phyloP scores from a whole-genome alignment of 2,797 vertebrate species.

The Protosalanx chinensis region DNA sequence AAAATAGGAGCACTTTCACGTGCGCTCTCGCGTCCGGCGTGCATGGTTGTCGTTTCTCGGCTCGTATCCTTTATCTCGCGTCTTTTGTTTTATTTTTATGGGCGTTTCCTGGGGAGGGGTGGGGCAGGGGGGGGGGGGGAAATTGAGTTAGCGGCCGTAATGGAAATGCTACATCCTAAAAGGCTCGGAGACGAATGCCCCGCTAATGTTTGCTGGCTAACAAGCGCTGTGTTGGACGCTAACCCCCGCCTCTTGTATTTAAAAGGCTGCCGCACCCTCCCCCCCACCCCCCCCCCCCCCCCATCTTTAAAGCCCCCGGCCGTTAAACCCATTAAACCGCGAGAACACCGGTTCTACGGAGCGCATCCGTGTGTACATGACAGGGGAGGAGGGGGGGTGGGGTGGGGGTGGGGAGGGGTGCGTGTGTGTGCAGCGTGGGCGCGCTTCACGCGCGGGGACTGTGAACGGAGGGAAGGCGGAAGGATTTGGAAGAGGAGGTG shows the following conservation, averaged over 20 bases:
- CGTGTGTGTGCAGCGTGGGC: conserved; percentile 31
- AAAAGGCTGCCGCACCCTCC: conserved; percentile 24
- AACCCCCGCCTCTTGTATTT: conserved; percentile 40
- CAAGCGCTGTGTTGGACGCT: conserved; percentile 47
- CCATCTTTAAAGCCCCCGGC: conserved; percentile 51
- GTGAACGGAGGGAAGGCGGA: conserved; percentile 3
- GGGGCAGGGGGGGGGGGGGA: conserved; percentile 16
- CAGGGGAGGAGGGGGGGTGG: no score
- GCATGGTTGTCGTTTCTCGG: conserved; percentile 22
- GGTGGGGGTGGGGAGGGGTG: conserved; percentile 7
- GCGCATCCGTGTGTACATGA: conserved; percentile 7
- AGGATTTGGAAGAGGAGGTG: conserved; percentile 29
- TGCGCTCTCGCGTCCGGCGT: not conserved
- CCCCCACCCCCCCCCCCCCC: no score
- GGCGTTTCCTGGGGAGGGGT: conserved; percentile 25
- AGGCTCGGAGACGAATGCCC: conserved; percentile 58
- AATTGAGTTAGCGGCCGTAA: conserved; percentile 47
- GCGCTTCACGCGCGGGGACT: not conserved
- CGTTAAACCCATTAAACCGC: conserved; percentile 41
- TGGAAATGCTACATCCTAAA: conserved; percentile 43
- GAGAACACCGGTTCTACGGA: conserved; percentile 42
- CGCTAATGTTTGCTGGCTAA: conserved; percentile 58
- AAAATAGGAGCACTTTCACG: not conserved
- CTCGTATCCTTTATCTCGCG: conserved; percentile 52
- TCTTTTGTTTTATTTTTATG: conserved; percentile 55